Base-by-base conservation (phyloP, 2,888 invertebrate species). In the Acronicta aceris region DNA sequence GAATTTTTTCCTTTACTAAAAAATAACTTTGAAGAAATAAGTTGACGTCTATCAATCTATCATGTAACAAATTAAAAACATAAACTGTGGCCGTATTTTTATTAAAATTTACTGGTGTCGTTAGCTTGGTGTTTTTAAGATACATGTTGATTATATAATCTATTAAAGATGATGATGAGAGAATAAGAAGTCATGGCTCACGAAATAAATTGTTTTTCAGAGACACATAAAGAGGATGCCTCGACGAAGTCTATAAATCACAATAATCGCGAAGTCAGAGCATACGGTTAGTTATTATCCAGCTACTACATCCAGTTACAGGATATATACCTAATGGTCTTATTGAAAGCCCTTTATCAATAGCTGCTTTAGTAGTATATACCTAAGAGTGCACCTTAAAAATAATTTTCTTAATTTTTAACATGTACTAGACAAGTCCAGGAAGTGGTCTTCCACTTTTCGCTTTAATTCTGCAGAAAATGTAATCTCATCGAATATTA, bases 131-230 rank as follows among this genome's bases (percentile, higher is more conserved):
- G 9, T 12, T 33, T 21, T 21, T 2, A 21, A 3, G 21, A 21
- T 3, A 21, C 21, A 21, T 21, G 4, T 3, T 21, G n/a, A 21
- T 21, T 3, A 3, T 47, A 16, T 47, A 12, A 15, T 16, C 6
- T 16, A 15, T n/a, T n/a, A n/a, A n/a, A n/a, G n/a, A n/a, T n/a
- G n/a, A n/a, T n/a, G n/a, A n/a, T n/a, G n/a, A n/a, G n/a, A n/a
- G n/a, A n/a, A n/a, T 4, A 15, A 12, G 46, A 42, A 13, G 21
- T 4, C 5, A n/a, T 17, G 0, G n/a, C 56, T 61, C 0, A 72
- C 33, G n/a, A 36, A 21, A 12, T 12, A 3, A 8, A 0, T 17
- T 7, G 42, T 15, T 7, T 75, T 78, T n/a, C 75, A 85, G 85
- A 74, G 49, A 51, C 71, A 45, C 65, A 73, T 17, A 71, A 54